Conservation (phyloP, 2,888 invertebrate genomes). For the Drosophila mettleri region DNA sequence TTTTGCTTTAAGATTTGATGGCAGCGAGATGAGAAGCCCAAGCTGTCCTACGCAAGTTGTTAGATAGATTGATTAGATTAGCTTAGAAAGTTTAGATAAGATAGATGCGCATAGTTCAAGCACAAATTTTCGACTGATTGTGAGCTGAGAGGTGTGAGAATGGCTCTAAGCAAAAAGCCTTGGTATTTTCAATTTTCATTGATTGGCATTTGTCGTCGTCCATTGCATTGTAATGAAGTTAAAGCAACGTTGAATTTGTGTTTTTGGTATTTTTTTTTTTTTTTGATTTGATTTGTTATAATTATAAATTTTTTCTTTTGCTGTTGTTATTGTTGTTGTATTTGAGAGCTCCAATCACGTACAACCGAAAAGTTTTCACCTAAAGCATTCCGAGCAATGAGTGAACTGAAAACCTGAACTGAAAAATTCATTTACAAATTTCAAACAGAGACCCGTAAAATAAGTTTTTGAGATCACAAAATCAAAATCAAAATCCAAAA, state of each 20-base stretch:
- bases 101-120: constrained; percentile 34
- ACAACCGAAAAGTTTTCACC: constrained; percentile 71
- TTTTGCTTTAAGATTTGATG: constrained; percentile 1
- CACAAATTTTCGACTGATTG: constrained; percentile 48
- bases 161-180: constrained; percentile 42
- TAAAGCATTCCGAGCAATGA: constrained; percentile 81
- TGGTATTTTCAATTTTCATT: constrained; percentile 4
- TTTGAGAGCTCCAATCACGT: constrained; percentile 63
- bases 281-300: neutral
- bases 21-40: constrained; percentile 46
- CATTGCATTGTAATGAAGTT: constrained; percentile 56
- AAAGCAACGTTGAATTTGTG: constrained; percentile 54
- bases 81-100: constrained; percentile 20
- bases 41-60: constrained; percentile 48
- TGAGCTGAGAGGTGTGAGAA: constrained; percentile 39
- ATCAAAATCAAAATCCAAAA: constrained; percentile 24
- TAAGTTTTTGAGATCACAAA: constrained; percentile 18
- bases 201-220: constrained; percentile 54
- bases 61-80: neutral
- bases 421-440: constrained; percentile 35
- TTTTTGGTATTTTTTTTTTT: too few species aligned
- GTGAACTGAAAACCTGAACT: constrained; percentile 54
- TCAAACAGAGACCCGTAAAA: constrained; percentile 33
- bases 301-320: constrained; percentile 6
- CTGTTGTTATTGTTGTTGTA: constrained; percentile 25